Base-by-base conservation (phyloP, 2,113 vertebrate genomes). In the Ptilorrhoa leucosticta region DNA sequence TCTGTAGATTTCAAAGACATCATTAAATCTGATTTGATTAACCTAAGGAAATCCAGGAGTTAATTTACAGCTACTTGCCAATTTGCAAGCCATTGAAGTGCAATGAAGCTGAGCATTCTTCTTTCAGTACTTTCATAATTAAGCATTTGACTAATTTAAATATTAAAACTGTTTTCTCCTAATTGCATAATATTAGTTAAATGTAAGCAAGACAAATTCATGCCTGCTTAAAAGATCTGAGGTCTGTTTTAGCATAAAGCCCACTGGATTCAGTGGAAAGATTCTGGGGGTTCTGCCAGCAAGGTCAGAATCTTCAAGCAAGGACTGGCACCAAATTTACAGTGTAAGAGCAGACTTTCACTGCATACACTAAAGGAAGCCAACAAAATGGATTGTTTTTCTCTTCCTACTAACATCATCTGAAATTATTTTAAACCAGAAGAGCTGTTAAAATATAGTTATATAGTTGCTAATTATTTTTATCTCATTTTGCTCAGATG, bases 1-100 rank as follows among this genome's bases (percentile, higher is more conserved):
- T 91, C 61, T 24, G 4, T 35, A 18, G 17, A 83, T 89, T 94
- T 97, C 86, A 96, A 96, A 95, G 87, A 79, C 61, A 60, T 84
- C 50, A 65, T 93, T 94, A 91, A 83, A 89, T 76, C 53, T 95
- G 50, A 89, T 96, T 93, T 91, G 83, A 96, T 96, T 96, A 94
- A 96, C 91, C 84, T 93, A 61, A 94, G 69, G 60, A 89, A 96
- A 91, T 89, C 33, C 57, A 83, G 57, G 77, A 90, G 72, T 91
- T 92, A 92, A 94, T 94, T 96, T 89, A 57, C 72, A 96, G 24
- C 91, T 82, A 44, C 51, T 82, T 94, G 64, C 22, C 60, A 92
- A 78, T 94, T 94, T 94, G 88, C 60, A 87, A 95, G 44, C 48
- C 69, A 89, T 72, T 94, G 91, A 95, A 95, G 77, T 71, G 91